Base-by-base conservation (phyloP, 2,888 invertebrate species). In the Synergus laeviventris region DNA sequence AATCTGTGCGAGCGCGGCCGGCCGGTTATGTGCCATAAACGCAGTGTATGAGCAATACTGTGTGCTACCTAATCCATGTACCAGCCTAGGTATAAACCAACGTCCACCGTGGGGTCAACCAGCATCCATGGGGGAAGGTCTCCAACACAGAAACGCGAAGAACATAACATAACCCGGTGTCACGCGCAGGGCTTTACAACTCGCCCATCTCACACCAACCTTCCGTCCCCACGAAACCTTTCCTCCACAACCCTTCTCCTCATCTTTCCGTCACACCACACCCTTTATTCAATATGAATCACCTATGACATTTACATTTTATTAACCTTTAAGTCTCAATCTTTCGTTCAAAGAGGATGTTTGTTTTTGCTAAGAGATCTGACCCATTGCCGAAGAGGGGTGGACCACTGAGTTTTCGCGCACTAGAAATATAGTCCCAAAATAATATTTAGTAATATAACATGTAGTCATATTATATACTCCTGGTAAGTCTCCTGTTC, bases 21-120 rank as follows among this genome's bases (percentile, higher is more conserved):
- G 81, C 86, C 87, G 87, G 90, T 90, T 90, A 91, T 91, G 89
- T 86, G 86, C 90, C 90, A 90, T 91, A 91, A 91, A 91, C 89
- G 91, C 89, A 86, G 88, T 81, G 87, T 88, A 90, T 82, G 89
- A 89, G 90, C 87, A 89, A 89, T 89, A 90, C 86, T 86, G 87
- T 84, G 84, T 85, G 87, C 87, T 84, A 87, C 86, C 87, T 84
- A 87, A 86, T 85, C 86, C 86, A 81, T 85, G 86, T 86, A 84
- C 77, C 84, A 80, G 77, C 77, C 79, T 74, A 83, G 84, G 84
- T 86, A 86, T 85, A 87, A 89, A 87, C 86, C 84, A 81, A 81
- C 79, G 84, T 86, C 83, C 84, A 79, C 78, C 81, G 83, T 81
- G 82, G 76, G 83, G 81, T 81, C 81, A 82, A 81, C 80, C 84